Percentiles rank a stretch among this genome's conserved stretches.
These are phyloP conservation scores for Bombus huntii DNA, from an alignment of 1,140 invertebrate species.

Conservation along the genomic window DNA sequence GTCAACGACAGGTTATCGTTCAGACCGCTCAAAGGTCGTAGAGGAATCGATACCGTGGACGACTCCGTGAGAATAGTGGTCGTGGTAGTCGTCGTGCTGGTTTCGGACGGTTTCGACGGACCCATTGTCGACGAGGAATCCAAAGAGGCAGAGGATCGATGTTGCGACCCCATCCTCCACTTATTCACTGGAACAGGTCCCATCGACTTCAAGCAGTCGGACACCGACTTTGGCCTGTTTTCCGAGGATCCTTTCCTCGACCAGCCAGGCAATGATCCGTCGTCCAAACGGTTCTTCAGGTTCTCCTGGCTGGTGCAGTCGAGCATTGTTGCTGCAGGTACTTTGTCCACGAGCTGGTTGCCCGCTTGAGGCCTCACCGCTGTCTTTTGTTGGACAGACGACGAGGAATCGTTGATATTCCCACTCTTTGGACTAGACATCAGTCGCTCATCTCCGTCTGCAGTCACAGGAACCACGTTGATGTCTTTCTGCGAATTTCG, in stretches of 20 bases:
- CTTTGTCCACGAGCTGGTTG: slow-evolving; percentile 46
- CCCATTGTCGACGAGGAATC: slow-evolving; percentile 63
- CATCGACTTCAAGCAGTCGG: slow-evolving; percentile 63
- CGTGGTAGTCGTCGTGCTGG: slow-evolving; percentile 35
- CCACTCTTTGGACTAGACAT: slow-evolving; percentile 57
- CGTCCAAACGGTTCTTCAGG: slow-evolving; percentile 60
- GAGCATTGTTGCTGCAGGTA: slow-evolving; percentile 30
- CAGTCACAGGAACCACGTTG: slow-evolving; percentile 2
- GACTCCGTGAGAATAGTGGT: slow-evolving; percentile 84
- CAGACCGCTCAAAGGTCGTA: slow-evolving; percentile 77
- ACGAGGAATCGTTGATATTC: slow-evolving; percentile 34
- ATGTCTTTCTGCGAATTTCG: slow-evolving; percentile 52
- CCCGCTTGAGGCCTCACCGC: slow-evolving; percentile 35
- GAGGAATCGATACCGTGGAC: slow-evolving; percentile 84
- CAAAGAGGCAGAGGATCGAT: slow-evolving; percentile 51
- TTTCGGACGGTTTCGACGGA: slow-evolving; percentile 59
- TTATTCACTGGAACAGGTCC: slow-evolving; percentile 67
- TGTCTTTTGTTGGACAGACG: slow-evolving; percentile 55
- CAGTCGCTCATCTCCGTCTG: slow-evolving; percentile 58
- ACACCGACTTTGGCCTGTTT: slow-evolving; percentile 68
- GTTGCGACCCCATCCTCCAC: slow-evolving; percentile 71
- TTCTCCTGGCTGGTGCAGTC: slow-evolving; percentile 58
- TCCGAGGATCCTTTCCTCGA: slow-evolving; percentile 61
- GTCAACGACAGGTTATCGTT: slow-evolving; percentile 72
- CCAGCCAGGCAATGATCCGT: slow-evolving; percentile 37